Percentiles rank a stretch among this genome's conserved stretches.
Conservation (phyloP, 2,888 invertebrate species). For the Meliscaeva auricollis region DNA sequence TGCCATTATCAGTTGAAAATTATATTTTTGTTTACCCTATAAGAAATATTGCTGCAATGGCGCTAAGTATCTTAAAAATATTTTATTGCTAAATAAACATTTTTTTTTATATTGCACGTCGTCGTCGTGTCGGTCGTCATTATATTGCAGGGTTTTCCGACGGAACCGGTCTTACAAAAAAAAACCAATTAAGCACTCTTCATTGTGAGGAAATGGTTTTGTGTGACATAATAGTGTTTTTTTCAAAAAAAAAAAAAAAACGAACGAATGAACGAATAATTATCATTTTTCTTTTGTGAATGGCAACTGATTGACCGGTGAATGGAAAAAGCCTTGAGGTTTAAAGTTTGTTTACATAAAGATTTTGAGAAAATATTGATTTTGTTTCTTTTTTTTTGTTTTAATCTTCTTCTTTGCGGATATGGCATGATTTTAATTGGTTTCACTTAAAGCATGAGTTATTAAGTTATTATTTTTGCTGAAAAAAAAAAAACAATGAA, state of each 20-base stretch:
- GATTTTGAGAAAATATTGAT: neutral
- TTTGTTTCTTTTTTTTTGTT: neutral
- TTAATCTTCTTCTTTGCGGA: neutral
- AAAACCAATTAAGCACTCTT: neutral
- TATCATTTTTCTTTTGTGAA: constrained; percentile 1
- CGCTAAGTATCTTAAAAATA: too few species aligned
- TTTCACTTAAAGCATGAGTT: neutral
- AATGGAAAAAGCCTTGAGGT: constrained; percentile 19
- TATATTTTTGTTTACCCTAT: neutral
- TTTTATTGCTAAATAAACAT: neutral
- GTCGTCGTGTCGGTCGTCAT: neutral
- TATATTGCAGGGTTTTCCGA: neutral
- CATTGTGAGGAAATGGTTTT: neutral
- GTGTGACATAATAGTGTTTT: neutral
- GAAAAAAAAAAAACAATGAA: neutral
- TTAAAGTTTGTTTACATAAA: constrained; percentile 22
- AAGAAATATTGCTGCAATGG: neutral
- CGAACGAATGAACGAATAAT: neutral
- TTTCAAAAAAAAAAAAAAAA: neutral
- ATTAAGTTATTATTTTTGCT: too few species aligned
- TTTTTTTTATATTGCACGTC: neutral
- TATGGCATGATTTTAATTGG: neutral
- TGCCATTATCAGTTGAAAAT: neutral
- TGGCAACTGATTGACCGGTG: constrained; percentile 12
- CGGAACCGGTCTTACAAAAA: neutral